These are phyloP conservation scores for Cylas formicarius DNA, from an alignment of 1,140 invertebrate species.

Conservation along the genomic window DNA sequence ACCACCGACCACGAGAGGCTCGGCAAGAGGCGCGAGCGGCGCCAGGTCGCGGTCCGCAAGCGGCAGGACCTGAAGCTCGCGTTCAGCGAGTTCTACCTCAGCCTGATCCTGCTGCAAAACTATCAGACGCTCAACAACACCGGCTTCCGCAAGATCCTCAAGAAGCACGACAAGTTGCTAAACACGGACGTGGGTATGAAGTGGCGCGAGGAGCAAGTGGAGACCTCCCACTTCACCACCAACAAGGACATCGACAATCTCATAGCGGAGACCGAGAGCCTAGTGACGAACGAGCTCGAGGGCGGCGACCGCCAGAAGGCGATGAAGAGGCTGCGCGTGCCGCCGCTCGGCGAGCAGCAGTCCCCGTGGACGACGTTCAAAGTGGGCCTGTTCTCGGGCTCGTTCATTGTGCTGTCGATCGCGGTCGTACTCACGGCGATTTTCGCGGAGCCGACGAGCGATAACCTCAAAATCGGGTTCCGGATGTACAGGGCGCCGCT, in stretches of 20 bases:
- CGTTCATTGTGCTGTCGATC: constrained; percentile 69
- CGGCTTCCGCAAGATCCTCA: constrained; percentile 87
- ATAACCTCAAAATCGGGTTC: constrained; percentile 50
- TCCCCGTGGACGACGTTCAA: constrained; percentile 79
- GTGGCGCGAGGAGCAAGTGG: constrained; percentile 76
- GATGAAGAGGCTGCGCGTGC: constrained; percentile 82
- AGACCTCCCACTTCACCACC: constrained; percentile 74
- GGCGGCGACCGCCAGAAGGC: constrained; percentile 72
- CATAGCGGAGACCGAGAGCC: constrained; percentile 75
- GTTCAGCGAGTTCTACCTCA: constrained; percentile 88
- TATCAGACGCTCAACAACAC: constrained; percentile 82
- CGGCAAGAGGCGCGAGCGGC: constrained; percentile 17
- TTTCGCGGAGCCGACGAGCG: constrained; percentile 40
- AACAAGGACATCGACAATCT: constrained; percentile 83
- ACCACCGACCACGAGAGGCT: constrained; percentile 46
- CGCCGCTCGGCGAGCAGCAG: constrained; percentile 77
- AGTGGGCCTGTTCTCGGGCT: constrained; percentile 74
- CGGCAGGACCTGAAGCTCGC: constrained; percentile 82
- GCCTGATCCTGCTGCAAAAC: constrained; percentile 69
- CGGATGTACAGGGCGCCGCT: constrained; percentile 76
- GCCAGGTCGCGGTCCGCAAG: constrained; percentile 54
- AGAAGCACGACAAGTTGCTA: constrained; percentile 85
- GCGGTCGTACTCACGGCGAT: constrained; percentile 61
- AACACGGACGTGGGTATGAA: constrained; percentile 53
- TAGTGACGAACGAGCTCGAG: constrained; percentile 77